Base-by-base conservation (phyloP, 2,888 invertebrate species). In the Deilephila porcellus region DNA sequence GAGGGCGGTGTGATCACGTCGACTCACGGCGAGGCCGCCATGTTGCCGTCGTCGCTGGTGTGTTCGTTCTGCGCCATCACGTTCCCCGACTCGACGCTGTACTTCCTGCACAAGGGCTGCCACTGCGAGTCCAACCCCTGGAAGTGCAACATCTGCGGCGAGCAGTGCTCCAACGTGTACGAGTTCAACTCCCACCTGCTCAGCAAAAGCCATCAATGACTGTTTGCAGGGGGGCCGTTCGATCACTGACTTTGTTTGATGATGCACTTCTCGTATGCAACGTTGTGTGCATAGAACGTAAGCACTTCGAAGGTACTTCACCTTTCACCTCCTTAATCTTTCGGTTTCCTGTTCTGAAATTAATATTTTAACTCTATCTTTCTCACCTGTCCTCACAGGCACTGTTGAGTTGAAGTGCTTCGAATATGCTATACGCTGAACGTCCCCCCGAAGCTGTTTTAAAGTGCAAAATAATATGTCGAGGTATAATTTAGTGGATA, bases 81-180 rank as follows among this genome's bases (percentile, higher is more conserved):
- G 70, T 99, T 99, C 94, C 98, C 98, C 59, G 99, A 99, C 93
- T 98, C 98, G 87, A 99, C 99, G 0, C 95, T 99, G 74, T 99
- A 99, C 94, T 98, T 99, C 94, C 96, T 99, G 79, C 99, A 99
- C 95, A 99, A 99, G 95, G 99, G 99, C 81, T 98, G 99, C 90
- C 99, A 99, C 95, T 99, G 99, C 82, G 98, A 98, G 88, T 97
- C 98, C 81, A 99, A 99, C 94, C 99, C 99, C 0, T 99, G 96
- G 96, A 98, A 98, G 93, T 99, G 99, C 93, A 99, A 99, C 94
- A 98, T 99, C 82, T 99, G 99, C 91, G 99, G 99, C 71, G 98
- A 98, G 91, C 97, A 98, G 89, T 98, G 98, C 92, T 97, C 97
- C 91, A 98, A 99, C 88, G 97, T 99, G 73, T 99, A 99, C 94